Conservation (phyloP, 2,113 vertebrate species). For the Mohoua ochrocephala region DNA sequence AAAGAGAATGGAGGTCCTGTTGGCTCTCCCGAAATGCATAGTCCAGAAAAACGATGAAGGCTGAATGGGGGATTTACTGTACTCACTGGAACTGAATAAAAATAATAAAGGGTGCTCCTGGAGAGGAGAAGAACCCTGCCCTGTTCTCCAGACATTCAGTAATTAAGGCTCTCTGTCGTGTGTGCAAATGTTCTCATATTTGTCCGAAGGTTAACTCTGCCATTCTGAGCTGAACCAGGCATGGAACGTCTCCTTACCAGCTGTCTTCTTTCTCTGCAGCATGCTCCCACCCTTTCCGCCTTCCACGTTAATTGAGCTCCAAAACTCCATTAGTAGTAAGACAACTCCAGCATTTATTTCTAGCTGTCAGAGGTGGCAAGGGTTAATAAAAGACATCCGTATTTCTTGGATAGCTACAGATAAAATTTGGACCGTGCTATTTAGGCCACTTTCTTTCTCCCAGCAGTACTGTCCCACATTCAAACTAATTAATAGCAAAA, state of each 20-base stretch:
- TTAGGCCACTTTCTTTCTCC: slow-evolving; percentile 54
- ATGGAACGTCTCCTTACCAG: not conserved
- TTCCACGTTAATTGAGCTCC: not conserved
- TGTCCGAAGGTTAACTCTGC: not conserved
- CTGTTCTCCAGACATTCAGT: not conserved
- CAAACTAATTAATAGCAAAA: slow-evolving; percentile 52
- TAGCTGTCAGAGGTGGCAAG: not conserved
- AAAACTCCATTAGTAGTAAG: not conserved
- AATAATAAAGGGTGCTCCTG: not conserved
- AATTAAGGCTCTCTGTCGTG: rapidly evolving
- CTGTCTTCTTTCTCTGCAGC: not conserved
- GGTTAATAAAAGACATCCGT: slow-evolving; percentile 32
- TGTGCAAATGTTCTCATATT: not conserved
- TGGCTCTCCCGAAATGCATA: not conserved
- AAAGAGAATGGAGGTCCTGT: not conserved
- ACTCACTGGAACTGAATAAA: not conserved
- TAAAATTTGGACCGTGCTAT: slow-evolving; percentile 27
- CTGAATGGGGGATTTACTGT: not conserved
- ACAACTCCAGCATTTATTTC: not conserved
- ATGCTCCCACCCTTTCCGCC: not conserved
- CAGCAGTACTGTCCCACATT: slow-evolving; percentile 65
- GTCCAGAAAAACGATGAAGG: not conserved
- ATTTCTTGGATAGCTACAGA: slow-evolving; percentile 3
- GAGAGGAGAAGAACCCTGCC: not conserved
- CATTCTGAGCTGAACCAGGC: not conserved